These are phyloP conservation scores for Henricia sp. DNA, from an alignment of 53 echinoderm and acorn worm genomes.

Conservation along the genomic window DNA sequence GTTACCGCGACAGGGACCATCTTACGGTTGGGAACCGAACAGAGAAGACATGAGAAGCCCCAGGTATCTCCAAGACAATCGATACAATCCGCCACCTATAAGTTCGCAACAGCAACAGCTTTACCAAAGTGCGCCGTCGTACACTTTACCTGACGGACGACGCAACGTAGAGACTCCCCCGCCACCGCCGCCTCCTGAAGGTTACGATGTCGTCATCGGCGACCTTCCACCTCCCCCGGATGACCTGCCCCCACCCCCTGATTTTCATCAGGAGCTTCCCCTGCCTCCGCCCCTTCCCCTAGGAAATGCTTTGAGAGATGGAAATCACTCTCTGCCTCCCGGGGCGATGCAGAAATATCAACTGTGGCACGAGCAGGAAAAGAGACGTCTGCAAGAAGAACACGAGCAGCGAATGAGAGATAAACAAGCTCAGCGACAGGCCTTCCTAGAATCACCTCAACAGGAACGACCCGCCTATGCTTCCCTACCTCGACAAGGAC, in stretches of 20 bases:
- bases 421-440: conserved; percentile 59
- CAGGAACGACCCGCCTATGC: conserved; percentile 71
- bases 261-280: conserved; percentile 68
- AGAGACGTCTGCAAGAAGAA: conserved; percentile 54
- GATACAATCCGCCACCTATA: conserved; percentile 36
- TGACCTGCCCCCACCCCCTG: conserved; percentile 63
- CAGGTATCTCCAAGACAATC: conserved; percentile 17
- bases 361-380: conserved; percentile 68
- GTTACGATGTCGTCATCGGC: conserved; percentile 32
- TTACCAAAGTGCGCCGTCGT: conserved; percentile 55
- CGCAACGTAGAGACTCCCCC: conserved; percentile 44
- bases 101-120: conserved; percentile 42
- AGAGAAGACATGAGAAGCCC: conserved; percentile 34
- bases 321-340: conserved; percentile 44
- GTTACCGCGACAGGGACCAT: conserved; percentile 17
- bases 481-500: conserved; percentile 86
- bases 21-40: conserved; percentile 38
- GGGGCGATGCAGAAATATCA: conserved; percentile 67
- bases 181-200: conserved; percentile 46
- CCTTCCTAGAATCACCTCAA: conserved; percentile 42
- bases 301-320: background rate
- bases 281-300: conserved; percentile 77
- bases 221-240: conserved; percentile 84
- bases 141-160: conserved; percentile 9
- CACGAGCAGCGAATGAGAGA: conserved; percentile 48